Percentiles rank a stretch among this genome's conserved stretches.
Evolutionary conservation across 1,140 invertebrate genomes (phyloP).

Genomic region (Pentalonia nigronervosa): DNA sequence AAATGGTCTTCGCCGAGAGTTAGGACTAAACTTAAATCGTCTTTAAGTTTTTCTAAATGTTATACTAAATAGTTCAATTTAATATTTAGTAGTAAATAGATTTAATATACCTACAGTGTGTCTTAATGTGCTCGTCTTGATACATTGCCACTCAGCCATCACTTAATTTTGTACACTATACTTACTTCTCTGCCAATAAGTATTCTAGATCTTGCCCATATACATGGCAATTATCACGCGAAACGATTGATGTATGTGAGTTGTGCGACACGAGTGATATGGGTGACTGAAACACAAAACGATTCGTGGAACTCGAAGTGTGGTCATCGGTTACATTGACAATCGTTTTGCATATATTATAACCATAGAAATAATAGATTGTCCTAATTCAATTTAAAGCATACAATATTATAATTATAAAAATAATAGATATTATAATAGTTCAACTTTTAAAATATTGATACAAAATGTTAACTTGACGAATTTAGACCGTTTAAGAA

Average conservation of each 20-base stretch:
- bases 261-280: background rate
- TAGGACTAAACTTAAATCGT: conserved; percentile 67
- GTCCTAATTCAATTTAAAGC: too few species aligned
- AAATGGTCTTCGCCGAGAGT: conserved; percentile 71
- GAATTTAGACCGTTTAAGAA: background rate
- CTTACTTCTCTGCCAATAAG: background rate
- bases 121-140: background rate
- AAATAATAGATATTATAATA: background rate
- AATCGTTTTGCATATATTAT: background rate
- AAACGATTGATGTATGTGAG: background rate
- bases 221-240: background rate
- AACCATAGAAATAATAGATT: too few species aligned
- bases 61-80: conserved; percentile 29
- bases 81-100: background rate
- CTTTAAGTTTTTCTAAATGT: conserved; percentile 61
- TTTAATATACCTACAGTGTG: background rate
- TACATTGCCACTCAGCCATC: background rate
- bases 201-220: background rate
- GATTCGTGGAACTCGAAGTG: background rate
- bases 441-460: background rate
- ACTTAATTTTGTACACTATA: background rate
- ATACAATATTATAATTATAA: background rate
- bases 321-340: background rate
- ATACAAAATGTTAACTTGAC: background rate
- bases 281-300: background rate